Evolutionary conservation across 2,113 vertebrate species (phyloP).

Genomic region (Sylvicapra grimmia): DNA sequence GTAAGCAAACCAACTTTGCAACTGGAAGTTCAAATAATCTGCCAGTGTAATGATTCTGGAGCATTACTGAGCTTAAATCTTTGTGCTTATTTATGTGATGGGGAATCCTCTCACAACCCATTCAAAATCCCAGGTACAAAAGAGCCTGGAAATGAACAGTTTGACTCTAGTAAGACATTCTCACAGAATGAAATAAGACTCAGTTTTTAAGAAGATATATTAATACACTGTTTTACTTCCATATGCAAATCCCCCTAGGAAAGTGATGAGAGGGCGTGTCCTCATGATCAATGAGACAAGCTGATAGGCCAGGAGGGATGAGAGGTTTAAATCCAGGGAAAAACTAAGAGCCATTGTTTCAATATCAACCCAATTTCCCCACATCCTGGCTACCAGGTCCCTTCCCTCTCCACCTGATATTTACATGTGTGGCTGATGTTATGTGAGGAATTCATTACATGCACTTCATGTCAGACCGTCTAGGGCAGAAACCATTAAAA

Average conservation of each 20-base stretch:
- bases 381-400: too few species aligned
- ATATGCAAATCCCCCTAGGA: not conserved
- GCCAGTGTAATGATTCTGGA: not conserved
- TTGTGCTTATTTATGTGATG: not conserved
- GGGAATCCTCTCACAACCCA: not conserved
- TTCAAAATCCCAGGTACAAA: not conserved
- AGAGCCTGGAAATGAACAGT: not conserved
- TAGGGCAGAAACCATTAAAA: not conserved
- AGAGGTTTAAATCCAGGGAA: not conserved
- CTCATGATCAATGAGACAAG: not conserved
- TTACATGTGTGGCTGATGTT: not conserved
- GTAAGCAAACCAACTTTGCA: not conserved
- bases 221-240: not conserved
- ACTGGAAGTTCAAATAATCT: not conserved
- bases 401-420: rapidly evolving
- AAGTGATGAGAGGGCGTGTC: not conserved
- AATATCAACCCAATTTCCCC: too few species aligned
- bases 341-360: not conserved
- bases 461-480: not conserved
- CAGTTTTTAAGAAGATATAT: not conserved
- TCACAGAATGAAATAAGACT: not conserved
- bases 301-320: not conserved
- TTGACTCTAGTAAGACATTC: not conserved
- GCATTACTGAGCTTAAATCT: not conserved
- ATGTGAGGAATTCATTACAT: not conserved